Conservation (phyloP, 2,113 vertebrate genomes). For the Neofelis nebulosa region DNA sequence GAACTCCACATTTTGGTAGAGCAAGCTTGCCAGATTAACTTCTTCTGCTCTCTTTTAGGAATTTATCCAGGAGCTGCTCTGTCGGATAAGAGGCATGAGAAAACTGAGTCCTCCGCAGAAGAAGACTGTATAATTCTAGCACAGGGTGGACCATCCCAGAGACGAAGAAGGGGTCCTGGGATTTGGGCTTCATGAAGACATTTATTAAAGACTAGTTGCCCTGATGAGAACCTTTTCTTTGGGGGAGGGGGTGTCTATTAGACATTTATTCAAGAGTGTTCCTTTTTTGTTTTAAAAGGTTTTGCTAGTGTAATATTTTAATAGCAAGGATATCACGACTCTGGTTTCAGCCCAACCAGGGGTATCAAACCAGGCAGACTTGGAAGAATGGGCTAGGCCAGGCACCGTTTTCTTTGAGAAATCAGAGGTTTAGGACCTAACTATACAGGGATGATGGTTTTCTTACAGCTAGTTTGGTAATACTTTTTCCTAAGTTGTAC, state of each 20-base stretch:
- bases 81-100: slow-evolving; percentile 97
- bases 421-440: slow-evolving; percentile 72
- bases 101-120: slow-evolving; percentile 96
- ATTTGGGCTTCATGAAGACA: slow-evolving; percentile 83
- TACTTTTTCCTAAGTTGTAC: slow-evolving; percentile 78
- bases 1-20: neutral
- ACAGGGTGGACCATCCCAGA: slow-evolving; percentile 72
- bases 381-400: slow-evolving; percentile 43
- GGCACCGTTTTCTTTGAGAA: slow-evolving; percentile 68
- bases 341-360: slow-evolving; percentile 77
- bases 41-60: slow-evolving; percentile 85
- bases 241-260: slow-evolving; percentile 66
- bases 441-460: slow-evolving; percentile 74
- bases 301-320: slow-evolving; percentile 83
- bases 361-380: slow-evolving; percentile 74
- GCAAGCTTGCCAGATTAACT: slow-evolving; percentile 16
- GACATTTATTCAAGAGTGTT: slow-evolving; percentile 81
- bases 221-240: slow-evolving; percentile 78
- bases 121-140: slow-evolving; percentile 91
- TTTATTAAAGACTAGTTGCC: slow-evolving; percentile 81
- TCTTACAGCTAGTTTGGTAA: slow-evolving; percentile 78
- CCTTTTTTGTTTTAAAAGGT: slow-evolving; percentile 80
- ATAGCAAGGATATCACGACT: slow-evolving; percentile 74
- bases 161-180: slow-evolving; percentile 73
- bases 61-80: slow-evolving; percentile 95